A percentile compares a stretch with the other conserved stretches of the same genome.
Evolutionary conservation across 2,113 vertebrate genomes (phyloP).

Genomic region (Cinclus mexicanus): DNA sequence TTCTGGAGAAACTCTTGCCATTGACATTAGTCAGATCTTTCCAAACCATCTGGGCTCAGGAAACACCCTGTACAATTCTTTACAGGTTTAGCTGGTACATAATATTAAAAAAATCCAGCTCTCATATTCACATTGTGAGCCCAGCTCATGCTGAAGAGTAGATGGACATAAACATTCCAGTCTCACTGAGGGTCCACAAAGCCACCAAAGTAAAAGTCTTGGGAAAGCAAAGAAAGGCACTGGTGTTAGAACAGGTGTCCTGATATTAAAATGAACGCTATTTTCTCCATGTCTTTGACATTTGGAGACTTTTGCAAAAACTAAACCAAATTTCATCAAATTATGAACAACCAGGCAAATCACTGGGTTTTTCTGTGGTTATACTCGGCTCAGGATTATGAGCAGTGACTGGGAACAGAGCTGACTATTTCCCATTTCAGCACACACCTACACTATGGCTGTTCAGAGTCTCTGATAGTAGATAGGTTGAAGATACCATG

Average conservation of each 20-base stretch:
- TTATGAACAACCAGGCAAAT: neutral
- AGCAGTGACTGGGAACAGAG: neutral
- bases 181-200: neutral
- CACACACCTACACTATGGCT: neutral
- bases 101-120: neutral
- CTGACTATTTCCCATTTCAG: neutral
- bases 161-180: neutral
- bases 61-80: neutral
- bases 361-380: neutral
- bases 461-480: neutral
- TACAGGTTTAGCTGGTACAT: neutral
- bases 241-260: neutral
- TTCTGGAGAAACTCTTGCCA: neutral
- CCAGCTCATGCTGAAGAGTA: neutral
- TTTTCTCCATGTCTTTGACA: neutral
- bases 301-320: neutral
- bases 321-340: neutral
- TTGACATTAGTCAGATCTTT: neutral
- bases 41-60: neutral
- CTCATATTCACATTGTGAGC: neutral
- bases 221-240: neutral
- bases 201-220: neutral
- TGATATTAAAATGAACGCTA: neutral
- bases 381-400: neutral
- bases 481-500: rapidly evolving